phyloP scores from a whole-genome alignment of 2,888 invertebrate species.

The Seira sanloemensis region DNA sequence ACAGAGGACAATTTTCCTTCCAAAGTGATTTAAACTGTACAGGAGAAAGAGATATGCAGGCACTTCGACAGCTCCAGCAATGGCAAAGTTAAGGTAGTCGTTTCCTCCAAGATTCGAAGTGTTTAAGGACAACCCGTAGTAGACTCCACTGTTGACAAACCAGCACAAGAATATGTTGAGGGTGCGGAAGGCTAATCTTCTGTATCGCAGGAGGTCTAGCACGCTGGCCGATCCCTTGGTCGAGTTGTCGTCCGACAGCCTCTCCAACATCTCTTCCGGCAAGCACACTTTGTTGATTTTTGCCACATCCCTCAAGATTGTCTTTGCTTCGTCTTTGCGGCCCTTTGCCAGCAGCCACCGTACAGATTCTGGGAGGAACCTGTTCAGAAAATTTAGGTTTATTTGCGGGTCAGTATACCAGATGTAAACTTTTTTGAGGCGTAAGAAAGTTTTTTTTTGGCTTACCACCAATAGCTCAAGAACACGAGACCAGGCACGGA shows the following conservation, averaged over 20 bases:
- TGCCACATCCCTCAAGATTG: slow-evolving; percentile 81
- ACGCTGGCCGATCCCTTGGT: slow-evolving; percentile 59
- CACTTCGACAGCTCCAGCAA: slow-evolving; percentile 86
- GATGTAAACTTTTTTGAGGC: neutral
- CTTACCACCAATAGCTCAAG: slow-evolving; percentile 82
- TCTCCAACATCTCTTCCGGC: slow-evolving; percentile 79
- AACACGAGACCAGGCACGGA: slow-evolving; percentile 83
- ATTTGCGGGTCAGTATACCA: neutral
- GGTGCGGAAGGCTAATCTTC: slow-evolving; percentile 77
- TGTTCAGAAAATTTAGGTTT: slow-evolving; percentile 70
- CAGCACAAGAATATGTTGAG: slow-evolving; percentile 84
- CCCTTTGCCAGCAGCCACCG: slow-evolving; percentile 84
- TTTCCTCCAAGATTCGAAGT: slow-evolving; percentile 84
- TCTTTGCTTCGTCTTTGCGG: slow-evolving; percentile 80
- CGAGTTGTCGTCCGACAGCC: slow-evolving; percentile 53
- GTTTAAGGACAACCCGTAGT: slow-evolving; percentile 87
- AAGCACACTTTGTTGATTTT: slow-evolving; percentile 80
- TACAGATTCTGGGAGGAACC: slow-evolving; percentile 85
- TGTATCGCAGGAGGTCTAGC: slow-evolving; percentile 78
- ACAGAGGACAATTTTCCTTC: slow-evolving; percentile 82
- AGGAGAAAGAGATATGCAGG: slow-evolving; percentile 83
- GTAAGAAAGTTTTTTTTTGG: too few relatives aligned
- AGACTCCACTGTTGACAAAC: slow-evolving; percentile 87
- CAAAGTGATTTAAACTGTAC: slow-evolving; percentile 83
- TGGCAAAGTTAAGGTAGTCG: slow-evolving; percentile 84